A percentile compares a stretch with the other conserved stretches of the same genome.
Evolutionary conservation across 1,140 invertebrate genomes (phyloP).

Genomic region (Nephila pilipes): DNA sequence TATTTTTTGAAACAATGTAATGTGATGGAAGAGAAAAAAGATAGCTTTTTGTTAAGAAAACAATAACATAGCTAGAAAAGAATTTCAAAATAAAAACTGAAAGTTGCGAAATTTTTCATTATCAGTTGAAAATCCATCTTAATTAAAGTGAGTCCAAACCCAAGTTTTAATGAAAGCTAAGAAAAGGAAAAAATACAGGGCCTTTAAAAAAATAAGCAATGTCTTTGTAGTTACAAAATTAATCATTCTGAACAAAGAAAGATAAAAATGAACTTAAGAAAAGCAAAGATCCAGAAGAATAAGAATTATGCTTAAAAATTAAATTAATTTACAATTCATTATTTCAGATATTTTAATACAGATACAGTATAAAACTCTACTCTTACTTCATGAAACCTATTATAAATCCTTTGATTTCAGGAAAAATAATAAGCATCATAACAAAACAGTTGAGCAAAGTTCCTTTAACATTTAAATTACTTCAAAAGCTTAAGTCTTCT

Average conservation of each 20-base stretch:
- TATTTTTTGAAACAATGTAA: too few relatives aligned
- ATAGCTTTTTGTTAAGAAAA: neutral
- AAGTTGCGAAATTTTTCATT: neutral
- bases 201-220: neutral
- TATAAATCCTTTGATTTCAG: neutral
- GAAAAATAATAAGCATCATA: neutral
- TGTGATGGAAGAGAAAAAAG: neutral
- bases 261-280: neutral
- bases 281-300: neutral
- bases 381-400: neutral
- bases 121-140: conserved; percentile 23
- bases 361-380: neutral
- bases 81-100: neutral
- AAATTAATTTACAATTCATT: neutral
- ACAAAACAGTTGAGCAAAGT: neutral
- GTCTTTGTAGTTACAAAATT: neutral
- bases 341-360: neutral
- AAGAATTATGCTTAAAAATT: neutral
- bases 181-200: neutral
- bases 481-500: too few relatives aligned
- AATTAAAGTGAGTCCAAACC: neutral
- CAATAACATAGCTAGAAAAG: neutral
- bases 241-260: conserved; percentile 15
- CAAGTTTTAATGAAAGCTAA: neutral
- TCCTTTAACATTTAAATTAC: too few relatives aligned